Conservation (phyloP, 2,797 vertebrate species). For the Lycodopsis pacificus region DNA sequence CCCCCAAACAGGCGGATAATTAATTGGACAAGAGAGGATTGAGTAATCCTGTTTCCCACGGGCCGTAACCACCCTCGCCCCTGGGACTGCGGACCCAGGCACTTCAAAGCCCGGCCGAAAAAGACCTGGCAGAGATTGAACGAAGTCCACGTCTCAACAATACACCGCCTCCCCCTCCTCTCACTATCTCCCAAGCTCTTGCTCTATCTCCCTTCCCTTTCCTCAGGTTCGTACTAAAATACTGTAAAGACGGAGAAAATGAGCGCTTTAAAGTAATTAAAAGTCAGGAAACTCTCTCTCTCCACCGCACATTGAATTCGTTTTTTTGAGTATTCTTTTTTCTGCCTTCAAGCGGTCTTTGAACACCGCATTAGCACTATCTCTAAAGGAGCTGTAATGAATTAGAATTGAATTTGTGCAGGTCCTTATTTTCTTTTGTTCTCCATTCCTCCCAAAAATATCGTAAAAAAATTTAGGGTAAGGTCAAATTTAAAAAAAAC, state of each 20-base stretch:
- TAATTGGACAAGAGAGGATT: slow-evolving; percentile 71
- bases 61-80: slow-evolving; percentile 54
- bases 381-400: slow-evolving; percentile 61
- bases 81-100: slow-evolving; percentile 37
- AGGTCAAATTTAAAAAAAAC: slow-evolving; percentile 7
- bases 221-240: slow-evolving; percentile 30
- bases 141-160: slow-evolving; percentile 26
- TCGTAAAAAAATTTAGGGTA: slow-evolving; percentile 4
- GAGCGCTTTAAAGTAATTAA: slow-evolving; percentile 72
- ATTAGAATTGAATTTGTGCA: slow-evolving; percentile 55
- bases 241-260: slow-evolving; percentile 56
- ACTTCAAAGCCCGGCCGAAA: slow-evolving; percentile 56
- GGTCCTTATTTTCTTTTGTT: slow-evolving; percentile 49
- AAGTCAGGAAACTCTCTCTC: slow-evolving; percentile 65
- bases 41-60: slow-evolving; percentile 73
- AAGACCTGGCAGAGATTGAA: slow-evolving; percentile 44
- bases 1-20: slow-evolving; percentile 72
- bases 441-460: slow-evolving; percentile 16
- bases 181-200: neutral
- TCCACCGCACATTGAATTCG: slow-evolving; percentile 47
- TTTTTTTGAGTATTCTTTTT: slow-evolving; percentile 44
- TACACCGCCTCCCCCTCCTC: slow-evolving; percentile 4
- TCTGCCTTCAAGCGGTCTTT: slow-evolving; percentile 64
- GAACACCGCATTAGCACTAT: slow-evolving; percentile 59
- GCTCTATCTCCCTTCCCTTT: slow-evolving; percentile 32